Base-by-base conservation (phyloP, 2,888 invertebrate genomes). In the Matsumyia berberina region DNA sequence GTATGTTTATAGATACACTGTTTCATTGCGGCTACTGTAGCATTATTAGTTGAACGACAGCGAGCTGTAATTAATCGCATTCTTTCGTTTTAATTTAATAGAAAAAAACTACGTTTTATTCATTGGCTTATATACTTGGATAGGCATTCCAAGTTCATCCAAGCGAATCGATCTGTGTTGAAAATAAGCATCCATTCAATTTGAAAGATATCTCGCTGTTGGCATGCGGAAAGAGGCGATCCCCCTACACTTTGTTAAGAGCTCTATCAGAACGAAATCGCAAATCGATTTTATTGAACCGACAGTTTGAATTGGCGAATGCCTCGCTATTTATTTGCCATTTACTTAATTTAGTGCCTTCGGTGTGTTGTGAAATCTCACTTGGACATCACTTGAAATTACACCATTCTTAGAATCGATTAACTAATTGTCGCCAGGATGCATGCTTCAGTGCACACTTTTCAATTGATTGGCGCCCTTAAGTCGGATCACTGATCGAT, bases 391-490 rank as follows among this genome's bases (percentile, higher is more conserved):
- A 42, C n/a, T 53, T 73, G 66, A 58, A 80, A 29, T 58, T 51
- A 53, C 58, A 31, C 46, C 8, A 60, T 44, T 62, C 46, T 29
- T 9, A 78, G 67, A 83, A 78, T 78, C 73, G 73, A 57, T 62
- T 49, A 60, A 62, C 73, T 73, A 78, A 73, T 69, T 83, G 49
- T 57, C 64, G 49, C 60, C 72, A 51, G 73, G 77, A 83, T 73
- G 49, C 60, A 67, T 57, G 78, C 73, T 55, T 83, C 67, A 62
- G 5, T 78, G 69, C 51, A 15, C 55, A 62, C 39, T 9, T 51
- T 70, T 58, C 60, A 24, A 72, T 58, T 62, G 78, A 67, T 62
- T 78, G 69, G 24, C 57, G 33, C 51, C 49, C 69, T 66, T 11
- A 35, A 35, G 42, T 39, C 31, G 17, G 42, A 73, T 78, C 46